Evolutionary conservation across 2,888 invertebrate species (phyloP), one percentile per base, ranked within the genome.

Genomic region (Didymodactylos carnosus): DNA sequence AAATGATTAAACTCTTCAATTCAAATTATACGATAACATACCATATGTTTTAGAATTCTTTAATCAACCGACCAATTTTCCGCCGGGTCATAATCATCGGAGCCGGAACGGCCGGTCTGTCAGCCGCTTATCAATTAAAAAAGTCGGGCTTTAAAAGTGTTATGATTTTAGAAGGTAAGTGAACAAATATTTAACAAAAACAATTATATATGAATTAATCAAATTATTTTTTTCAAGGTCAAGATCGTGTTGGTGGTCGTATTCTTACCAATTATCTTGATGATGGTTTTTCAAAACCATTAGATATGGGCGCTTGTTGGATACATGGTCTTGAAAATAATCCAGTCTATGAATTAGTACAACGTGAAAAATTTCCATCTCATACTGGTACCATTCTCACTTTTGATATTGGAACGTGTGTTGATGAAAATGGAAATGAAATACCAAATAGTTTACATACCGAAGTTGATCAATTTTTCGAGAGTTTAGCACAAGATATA

Each of bases 261-360:
- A 62, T 62, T 35, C 35, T 62, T 35, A 62, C 62, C 62, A 35
- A 62, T 35, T 62, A 62, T n/a, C 35, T 62, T 11, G 62, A 62
- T 35, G 8, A 62, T n/a, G n/a, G 35, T 62, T 62, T 8, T 3
- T 35, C 62, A 19, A 35, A 69, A 23, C 51, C 69, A n/a, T 39
- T 73, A 25, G 73, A 73, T 51, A 51, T 73, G 40, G 73, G 74
- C 27, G 74, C 74, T 23, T 71, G 71, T 43, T 74, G 74, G 74
- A 74, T 74, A 69, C 74, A 74, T 53, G 74, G 74, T n/a, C 53
- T 62, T 25, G 53, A 71, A 35, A 62, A 43, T 10, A 74, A 74
- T 72, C 74, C 74, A 29, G 74, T 74, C 25, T 74, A 74, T 71
- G 71, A 74, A 25, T 53, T 74, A 46, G 74, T 41, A 4, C 14